Percentiles rank a stretch among this genome's conserved stretches.
These are phyloP conservation scores for Pollicipes pollicipes DNA, from an alignment of 1,140 invertebrate genomes.

Conservation along the genomic window DNA sequence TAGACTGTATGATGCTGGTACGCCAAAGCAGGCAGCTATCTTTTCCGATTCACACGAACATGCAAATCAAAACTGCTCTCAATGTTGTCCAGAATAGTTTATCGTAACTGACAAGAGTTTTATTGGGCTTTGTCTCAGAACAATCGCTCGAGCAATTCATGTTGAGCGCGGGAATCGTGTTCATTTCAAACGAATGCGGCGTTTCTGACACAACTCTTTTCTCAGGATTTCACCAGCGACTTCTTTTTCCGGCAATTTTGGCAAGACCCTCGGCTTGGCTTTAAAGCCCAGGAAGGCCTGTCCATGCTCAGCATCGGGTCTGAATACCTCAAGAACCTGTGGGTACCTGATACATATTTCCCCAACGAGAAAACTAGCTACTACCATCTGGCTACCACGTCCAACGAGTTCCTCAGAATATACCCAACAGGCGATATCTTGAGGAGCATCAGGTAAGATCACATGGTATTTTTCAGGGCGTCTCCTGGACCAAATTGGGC, in stretches of 20 bases:
- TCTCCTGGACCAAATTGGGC: no score
- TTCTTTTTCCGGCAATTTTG: constrained; percentile 38
- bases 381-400: constrained; percentile 93
- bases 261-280: constrained; percentile 34
- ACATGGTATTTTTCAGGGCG: no score
- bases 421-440: constrained; percentile 85
- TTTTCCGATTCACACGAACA: no score
- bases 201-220: neutral
- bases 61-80: no score
- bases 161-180: no score
- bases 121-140: no score
- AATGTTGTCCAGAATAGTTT: no score
- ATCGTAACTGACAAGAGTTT: no score
- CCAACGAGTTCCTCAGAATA: constrained; percentile 91
- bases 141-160: no score
- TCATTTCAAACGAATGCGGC: no score
- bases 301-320: constrained; percentile 45
- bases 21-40: no score
- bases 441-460: constrained; percentile 81
- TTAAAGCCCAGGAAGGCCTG: constrained; percentile 25
- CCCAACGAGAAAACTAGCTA: constrained; percentile 95
- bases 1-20: no score
- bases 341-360: constrained; percentile 97
- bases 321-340: constrained; percentile 92
- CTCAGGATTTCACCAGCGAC: constrained; percentile 39